Conservation (phyloP, 2,113 vertebrate species). For the Calonectris borealis region DNA sequence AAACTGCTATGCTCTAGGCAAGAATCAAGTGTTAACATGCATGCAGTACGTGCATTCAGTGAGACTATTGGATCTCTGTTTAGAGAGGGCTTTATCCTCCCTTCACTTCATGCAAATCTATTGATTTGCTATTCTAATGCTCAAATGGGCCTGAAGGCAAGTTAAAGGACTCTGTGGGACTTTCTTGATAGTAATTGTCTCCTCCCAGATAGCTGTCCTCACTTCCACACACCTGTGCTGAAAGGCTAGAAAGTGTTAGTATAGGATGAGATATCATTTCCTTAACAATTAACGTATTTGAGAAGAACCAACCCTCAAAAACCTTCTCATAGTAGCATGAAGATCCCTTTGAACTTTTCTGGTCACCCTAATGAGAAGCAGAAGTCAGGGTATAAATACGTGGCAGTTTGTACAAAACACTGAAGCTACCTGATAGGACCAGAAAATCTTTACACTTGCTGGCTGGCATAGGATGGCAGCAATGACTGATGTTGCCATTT, state of each 20-base stretch:
- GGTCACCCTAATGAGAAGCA: not conserved
- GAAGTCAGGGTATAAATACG: not conserved
- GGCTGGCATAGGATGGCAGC: not conserved
- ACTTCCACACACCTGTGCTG: not conserved
- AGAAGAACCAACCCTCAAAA: not conserved
- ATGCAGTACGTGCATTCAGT: not conserved
- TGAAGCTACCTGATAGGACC: not conserved
- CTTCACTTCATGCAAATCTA: not conserved
- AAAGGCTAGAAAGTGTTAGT: not conserved
- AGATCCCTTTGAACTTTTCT: not conserved
- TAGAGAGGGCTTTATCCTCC: not conserved
- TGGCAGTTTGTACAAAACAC: not conserved
- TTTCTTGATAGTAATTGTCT: not conserved
- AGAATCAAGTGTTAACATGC: not conserved
- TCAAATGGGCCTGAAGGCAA: not conserved
- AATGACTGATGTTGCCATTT: slow-evolving; percentile 31
- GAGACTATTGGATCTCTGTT: not conserved
- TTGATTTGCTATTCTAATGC: not conserved
- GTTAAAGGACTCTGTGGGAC: not conserved
- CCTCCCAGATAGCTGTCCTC: not conserved
- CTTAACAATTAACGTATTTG: not conserved
- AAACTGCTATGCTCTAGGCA: not conserved
- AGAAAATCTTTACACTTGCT: slow-evolving; percentile 12
- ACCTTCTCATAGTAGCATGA: not conserved
- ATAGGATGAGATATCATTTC: not conserved